Evolutionary conservation across 2,888 invertebrate genomes (phyloP).

Genomic region (Autographa gamma): DNA sequence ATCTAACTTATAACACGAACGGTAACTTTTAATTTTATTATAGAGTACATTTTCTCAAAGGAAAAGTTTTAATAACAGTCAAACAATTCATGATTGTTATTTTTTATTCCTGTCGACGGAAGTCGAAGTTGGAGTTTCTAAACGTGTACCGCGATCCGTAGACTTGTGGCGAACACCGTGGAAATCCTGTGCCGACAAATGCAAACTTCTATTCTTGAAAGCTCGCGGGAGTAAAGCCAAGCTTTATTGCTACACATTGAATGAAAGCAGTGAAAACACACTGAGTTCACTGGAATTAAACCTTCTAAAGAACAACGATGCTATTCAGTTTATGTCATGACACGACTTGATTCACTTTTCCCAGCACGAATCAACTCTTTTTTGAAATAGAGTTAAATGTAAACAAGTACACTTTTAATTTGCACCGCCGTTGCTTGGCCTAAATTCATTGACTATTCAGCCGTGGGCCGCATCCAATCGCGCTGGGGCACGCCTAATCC

Average conservation of each 20-base stretch:
- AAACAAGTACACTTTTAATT: conserved; percentile 62
- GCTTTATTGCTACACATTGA: conserved; percentile 45
- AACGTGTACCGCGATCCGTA: conserved; percentile 70
- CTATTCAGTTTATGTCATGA: conserved; percentile 29
- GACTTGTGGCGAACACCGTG: conserved; percentile 57
- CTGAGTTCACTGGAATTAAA: conserved; percentile 33
- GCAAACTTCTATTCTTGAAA: conserved; percentile 70
- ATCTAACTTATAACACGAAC: conserved; percentile 71
- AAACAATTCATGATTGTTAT: conserved; percentile 74
- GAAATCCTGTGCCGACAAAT: conserved; percentile 36
- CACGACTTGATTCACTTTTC: conserved; percentile 40
- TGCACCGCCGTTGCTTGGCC: conserved; percentile 67
- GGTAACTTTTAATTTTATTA: conserved; percentile 72
- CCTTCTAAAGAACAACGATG: conserved; percentile 27
- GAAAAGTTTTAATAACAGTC: conserved; percentile 75
- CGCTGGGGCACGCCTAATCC: conserved; percentile 74
- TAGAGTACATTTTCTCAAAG: conserved; percentile 67
- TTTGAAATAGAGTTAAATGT: conserved; percentile 51
- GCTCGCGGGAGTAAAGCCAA: conserved; percentile 66
- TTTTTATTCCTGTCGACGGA: conserved; percentile 65
- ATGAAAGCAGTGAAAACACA: conserved; percentile 38
- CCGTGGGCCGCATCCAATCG: conserved; percentile 77
- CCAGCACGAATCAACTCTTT: conserved; percentile 29
- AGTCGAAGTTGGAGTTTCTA: conserved; percentile 71
- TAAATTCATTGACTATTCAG: conserved; percentile 83